phyloP scores from a whole-genome alignment of 2,797 vertebrate genomes.

The Onychomys torridus region DNA sequence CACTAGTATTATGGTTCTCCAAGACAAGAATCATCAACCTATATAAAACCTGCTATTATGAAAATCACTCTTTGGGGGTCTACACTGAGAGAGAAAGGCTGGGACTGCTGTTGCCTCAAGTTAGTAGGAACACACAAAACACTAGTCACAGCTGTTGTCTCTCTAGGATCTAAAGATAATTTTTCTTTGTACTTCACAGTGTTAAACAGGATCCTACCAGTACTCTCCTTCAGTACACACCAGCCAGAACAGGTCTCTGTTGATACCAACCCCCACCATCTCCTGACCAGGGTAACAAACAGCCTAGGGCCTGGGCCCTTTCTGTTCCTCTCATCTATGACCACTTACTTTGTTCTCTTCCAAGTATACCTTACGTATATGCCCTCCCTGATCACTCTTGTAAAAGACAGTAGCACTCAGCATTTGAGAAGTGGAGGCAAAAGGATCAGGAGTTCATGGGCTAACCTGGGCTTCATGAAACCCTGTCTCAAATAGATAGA shows the following conservation, averaged over 20 bases:
- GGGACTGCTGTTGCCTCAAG: background rate
- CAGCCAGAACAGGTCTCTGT: background rate
- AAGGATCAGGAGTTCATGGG: background rate
- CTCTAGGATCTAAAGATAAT: background rate
- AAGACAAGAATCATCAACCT: constrained; percentile 46
- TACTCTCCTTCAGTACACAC: background rate
- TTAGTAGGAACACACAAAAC: background rate
- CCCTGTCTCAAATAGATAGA: background rate
- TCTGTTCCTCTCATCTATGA: background rate
- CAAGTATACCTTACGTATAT: background rate
- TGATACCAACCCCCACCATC: background rate
- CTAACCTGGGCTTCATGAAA: background rate
- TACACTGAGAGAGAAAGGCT: background rate
- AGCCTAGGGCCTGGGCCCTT: background rate
- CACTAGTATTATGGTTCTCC: constrained; percentile 6
- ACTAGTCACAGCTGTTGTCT: background rate
- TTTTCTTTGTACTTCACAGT: background rate
- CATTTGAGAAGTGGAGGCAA: background rate
- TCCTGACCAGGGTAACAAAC: background rate
- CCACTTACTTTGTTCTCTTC: constrained; percentile 14
- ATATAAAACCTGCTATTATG: constrained; percentile 25
- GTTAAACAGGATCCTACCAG: background rate
- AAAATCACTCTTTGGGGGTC: constrained; percentile 35
- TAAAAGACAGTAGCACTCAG: background rate
- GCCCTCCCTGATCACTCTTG: background rate